Conservation (phyloP, 2,888 invertebrate species). For the Drosophila colorata region DNA sequence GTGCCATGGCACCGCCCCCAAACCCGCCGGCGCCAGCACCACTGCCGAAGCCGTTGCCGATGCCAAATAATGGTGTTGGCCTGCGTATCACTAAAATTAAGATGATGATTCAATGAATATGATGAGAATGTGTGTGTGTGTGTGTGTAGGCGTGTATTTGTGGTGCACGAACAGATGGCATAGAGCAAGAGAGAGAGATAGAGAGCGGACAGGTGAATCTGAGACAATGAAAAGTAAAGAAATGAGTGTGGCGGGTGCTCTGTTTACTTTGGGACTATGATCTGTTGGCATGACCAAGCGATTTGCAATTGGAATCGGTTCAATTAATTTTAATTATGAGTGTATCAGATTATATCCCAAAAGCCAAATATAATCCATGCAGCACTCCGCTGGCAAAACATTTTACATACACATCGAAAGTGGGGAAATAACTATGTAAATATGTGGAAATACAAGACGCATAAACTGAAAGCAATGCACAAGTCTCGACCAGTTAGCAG, state of each 20-base stretch:
- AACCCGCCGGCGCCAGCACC: conserved; percentile 39
- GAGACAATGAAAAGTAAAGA: conserved; percentile 32
- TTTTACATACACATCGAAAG: conserved; percentile 71
- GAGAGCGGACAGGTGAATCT: conserved; percentile 15
- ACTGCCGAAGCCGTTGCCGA: conserved; percentile 79
- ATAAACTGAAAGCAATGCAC: conserved; percentile 50
- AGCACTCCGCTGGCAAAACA: conserved; percentile 70
- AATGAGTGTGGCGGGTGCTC: conserved; percentile 28
- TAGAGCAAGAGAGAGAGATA: conserved; percentile 7
- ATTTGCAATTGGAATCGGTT: conserved; percentile 32
- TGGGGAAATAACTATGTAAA: conserved; percentile 36
- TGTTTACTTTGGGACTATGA: conserved; percentile 35
- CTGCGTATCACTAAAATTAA: conserved; percentile 86
- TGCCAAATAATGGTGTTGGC: conserved; percentile 85
- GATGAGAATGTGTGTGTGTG: conserved; percentile 58
- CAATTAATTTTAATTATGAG: conserved; percentile 21
- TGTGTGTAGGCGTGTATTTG: conserved; percentile 29
- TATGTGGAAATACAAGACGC: conserved; percentile 50
- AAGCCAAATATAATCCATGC: conserved; percentile 75
- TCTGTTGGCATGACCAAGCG: conserved; percentile 35
- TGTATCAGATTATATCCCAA: conserved; percentile 67
- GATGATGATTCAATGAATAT: conserved; percentile 83
- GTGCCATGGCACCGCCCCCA: conserved; percentile 35
- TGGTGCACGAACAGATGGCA: conserved; percentile 7
- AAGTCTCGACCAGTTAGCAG: conserved; percentile 44